Evolutionary conservation across 2,113 vertebrate genomes (phyloP).

Genomic region (Amphiprion percula): DNA sequence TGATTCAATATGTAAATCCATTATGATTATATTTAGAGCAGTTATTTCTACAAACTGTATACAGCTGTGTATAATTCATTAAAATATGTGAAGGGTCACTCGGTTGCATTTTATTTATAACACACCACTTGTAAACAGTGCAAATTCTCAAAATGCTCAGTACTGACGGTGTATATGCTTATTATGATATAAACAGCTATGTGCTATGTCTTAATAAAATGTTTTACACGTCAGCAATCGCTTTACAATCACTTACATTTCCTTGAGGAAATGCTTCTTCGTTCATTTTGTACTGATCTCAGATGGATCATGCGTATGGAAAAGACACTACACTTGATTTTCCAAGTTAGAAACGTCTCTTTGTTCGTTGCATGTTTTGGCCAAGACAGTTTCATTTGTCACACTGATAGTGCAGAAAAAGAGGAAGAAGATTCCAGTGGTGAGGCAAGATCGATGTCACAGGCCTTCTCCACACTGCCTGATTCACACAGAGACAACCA

Average conservation of each 20-base stretch:
- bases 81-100: too few relatives aligned
- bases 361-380: constrained; percentile 22
- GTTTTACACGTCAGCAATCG: neutral
- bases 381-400: constrained; percentile 14
- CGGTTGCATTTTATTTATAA: too few relatives aligned
- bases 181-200: neutral
- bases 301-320: neutral
- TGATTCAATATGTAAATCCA: too few relatives aligned
- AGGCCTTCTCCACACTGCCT: constrained; percentile 63
- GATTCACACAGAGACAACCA: constrained; percentile 68
- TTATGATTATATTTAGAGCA: too few relatives aligned
- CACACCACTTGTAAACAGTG: too few relatives aligned
- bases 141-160: neutral
- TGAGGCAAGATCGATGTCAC: constrained; percentile 68
- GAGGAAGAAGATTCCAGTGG: constrained; percentile 33
- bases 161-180: neutral
- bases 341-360: constrained; percentile 7
- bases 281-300: neutral
- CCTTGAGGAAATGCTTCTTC: neutral
- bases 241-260: neutral
- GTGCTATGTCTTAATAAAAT: neutral
- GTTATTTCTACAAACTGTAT: too few relatives aligned
- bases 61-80: too few relatives aligned
- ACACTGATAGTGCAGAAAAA: constrained; percentile 16
- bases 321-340: neutral